Base-by-base conservation (phyloP, 2,797 vertebrate genomes). In the Dipus sagitta region DNA sequence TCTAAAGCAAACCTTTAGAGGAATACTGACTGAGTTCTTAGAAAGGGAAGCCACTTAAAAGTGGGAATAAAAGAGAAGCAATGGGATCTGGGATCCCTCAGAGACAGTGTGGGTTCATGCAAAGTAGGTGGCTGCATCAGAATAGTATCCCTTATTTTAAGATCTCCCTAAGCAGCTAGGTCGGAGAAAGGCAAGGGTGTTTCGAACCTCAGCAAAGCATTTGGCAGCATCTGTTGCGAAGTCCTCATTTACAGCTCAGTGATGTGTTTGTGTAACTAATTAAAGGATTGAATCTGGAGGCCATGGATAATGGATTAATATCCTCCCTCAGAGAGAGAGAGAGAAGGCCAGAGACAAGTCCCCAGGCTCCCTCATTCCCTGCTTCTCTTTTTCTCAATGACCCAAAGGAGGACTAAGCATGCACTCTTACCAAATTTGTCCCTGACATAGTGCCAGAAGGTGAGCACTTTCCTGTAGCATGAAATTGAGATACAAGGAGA, bases 211-310 rank as follows among this genome's bases (percentile, higher is more conserved):
- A 82, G 47, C 64, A 91, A 92, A 94, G 76, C 64, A 81, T 76
- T 86, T 89, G 80, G 86, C 75, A 82, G 74, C 34, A 11, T 81
- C 78, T 71, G 47, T 80, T 87, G 70, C 91, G 82, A 85, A 95
- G 86, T 71, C 52, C 74, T 95, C 52, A 3, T 93, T 94, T 85
- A 87, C 62, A 86, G 75, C 81, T 85, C 67, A 82, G 90, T 91
- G 94, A 79, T 52, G 54, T 78, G 93, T 67, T 89, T 93, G 71
- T 92, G 65, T 88, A 91, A 83, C 78, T 82, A 90, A 84, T 93
- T 81, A 93, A 90, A 93, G 34, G 76, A 86, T 83, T 81, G 34
- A 85, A 84, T 90, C 34, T 67, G 82, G 86, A 94, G 92, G 82
- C 81, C 65, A 26, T 82, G 38, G 92, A 72, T 74, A 93, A 94